Base-by-base conservation (phyloP, 2,113 vertebrate genomes). In the Mesitornis unicolor region DNA sequence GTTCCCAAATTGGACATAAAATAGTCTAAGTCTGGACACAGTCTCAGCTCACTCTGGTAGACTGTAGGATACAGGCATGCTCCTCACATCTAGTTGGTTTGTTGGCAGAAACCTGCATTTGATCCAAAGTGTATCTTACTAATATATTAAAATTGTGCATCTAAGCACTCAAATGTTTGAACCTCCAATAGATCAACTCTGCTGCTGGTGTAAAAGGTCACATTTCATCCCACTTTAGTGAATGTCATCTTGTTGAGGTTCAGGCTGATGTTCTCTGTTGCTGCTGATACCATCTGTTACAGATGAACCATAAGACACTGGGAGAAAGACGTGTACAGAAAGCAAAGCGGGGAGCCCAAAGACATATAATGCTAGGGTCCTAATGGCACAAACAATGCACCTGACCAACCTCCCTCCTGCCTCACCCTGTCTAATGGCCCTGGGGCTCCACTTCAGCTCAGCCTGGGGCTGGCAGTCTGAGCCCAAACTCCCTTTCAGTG, bases 11-110 rank as follows among this genome's bases (percentile, higher is more conserved):
- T 42, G 5, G 11, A 71, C 1, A 2, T 42, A 83, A 74, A 73
- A 67, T 4, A 22, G 5, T 26, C 8, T 38, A 53, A 38, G 4
- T 3, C 2, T 7, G 15, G 14, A 33, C 7, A 38, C 7, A 8
- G 3, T 40, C n/a, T 78, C 31, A 74, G 15, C 20, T 5, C 4
- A 9, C 11, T 75, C 25, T 16, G 3, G 5, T 7, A 0, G 0
- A 6, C 9, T 78, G 9, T 25, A 48, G 20, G 14, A 40, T 61
- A 47, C 16, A 68, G 24, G 7, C 8, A 35, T 16, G 5, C 3
- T 38, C 14, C 5, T 71, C 6, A 10, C 26, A 9, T 11, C 4
- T 67, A 7, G 3, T 14, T 54, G 14, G 0, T 64, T 48, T 75
- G 10, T 28, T 56, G 22, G 12, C 12, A 88, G 31, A 90, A 81